These are phyloP conservation scores for Prionailurus bengalensis DNA, from an alignment of 2,113 vertebrate genomes.

Conservation along the genomic window DNA sequence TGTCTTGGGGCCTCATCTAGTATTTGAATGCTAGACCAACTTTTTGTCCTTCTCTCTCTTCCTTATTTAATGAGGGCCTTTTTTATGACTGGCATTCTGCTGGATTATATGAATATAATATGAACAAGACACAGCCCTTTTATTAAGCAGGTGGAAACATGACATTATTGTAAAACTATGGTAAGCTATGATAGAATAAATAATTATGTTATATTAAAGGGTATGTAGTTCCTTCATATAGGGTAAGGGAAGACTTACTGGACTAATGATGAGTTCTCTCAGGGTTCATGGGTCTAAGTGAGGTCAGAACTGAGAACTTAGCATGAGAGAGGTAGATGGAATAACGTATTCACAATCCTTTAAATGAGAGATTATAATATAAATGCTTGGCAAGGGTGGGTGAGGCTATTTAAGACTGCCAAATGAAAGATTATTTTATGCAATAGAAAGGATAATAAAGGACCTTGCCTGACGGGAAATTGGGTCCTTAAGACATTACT, in stretches of 20 bases:
- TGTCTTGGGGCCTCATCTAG: not conserved
- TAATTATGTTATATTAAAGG: not conserved
- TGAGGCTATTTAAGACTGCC: not conserved
- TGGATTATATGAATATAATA: not conserved
- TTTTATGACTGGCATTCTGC: not conserved
- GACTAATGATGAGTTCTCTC: not conserved
- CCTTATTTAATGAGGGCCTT: not conserved
- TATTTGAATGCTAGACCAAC: not conserved
- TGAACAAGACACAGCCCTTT: not conserved
- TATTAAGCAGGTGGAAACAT: not conserved
- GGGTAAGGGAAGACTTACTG: not conserved
- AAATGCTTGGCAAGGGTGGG: not conserved
- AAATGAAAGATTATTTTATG: not conserved
- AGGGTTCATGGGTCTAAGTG: not conserved
- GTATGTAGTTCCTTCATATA: not conserved
- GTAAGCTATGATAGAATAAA: not conserved
- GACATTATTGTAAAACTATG: not conserved
- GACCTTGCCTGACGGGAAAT: not conserved
- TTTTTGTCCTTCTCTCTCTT: not conserved
- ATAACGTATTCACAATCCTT: not conserved
- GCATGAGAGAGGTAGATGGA: not conserved
- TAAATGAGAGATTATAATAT: not conserved
- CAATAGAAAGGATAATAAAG: not conserved
- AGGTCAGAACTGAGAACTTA: not conserved
- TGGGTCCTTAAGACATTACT: not conserved